Evolutionary conservation across 35 echinoderm and acorn worm genomes (phyloP).

Genomic region (Ophioderma brevispina): DNA sequence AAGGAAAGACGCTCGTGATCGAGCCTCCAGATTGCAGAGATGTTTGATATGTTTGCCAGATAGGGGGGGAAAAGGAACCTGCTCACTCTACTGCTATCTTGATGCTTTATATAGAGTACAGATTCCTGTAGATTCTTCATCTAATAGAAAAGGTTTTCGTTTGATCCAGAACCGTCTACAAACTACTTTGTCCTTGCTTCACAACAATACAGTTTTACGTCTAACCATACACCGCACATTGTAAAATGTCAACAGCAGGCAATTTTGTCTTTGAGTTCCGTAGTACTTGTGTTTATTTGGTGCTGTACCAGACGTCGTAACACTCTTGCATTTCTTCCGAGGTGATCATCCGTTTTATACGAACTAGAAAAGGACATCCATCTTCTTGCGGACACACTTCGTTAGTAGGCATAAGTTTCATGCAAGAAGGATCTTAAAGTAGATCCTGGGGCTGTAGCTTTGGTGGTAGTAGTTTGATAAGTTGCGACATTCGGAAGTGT

Average conservation of each 20-base stretch:
- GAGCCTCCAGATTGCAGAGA: background rate
- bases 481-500: background rate
- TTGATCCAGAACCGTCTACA: background rate
- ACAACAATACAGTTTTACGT: constrained; percentile 8
- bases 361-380: background rate
- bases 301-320: constrained; percentile 11
- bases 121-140: background rate
- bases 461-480: constrained; percentile 17
- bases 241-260: background rate
- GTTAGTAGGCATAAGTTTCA: background rate
- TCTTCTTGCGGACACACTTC: constrained; percentile 6
- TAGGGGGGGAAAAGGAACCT: background rate
- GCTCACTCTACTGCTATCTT: background rate
- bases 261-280: background rate
- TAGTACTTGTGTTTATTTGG: background rate
- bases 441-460: constrained; percentile 8
- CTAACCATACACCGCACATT: background rate
- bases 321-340: constrained; percentile 26
- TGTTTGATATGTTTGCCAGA: background rate
- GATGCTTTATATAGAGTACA: background rate
- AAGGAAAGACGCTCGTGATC: background rate
- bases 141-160: background rate
- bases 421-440: background rate
- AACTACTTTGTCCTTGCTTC: background rate
- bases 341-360: constrained; percentile 13